Evolutionary conservation across 2,113 vertebrate species (phyloP), one percentile per base, ranked within the genome.

Genomic region (Arvicanthis niloticus): DNA sequence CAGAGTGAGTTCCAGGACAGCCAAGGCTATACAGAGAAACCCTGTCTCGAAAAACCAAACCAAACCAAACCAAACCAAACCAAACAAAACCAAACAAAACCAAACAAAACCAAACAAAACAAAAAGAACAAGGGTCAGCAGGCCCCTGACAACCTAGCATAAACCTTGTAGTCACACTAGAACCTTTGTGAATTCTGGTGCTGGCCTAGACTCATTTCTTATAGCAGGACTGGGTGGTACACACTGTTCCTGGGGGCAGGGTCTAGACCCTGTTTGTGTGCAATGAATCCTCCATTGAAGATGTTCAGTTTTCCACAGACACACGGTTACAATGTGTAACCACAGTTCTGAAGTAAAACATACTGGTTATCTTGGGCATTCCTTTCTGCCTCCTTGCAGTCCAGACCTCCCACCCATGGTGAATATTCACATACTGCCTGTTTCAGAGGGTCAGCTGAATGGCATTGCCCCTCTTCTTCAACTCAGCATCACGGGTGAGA

Each of bases 331-430:
- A 21, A 60, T 40, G 53, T 10, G 24, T 9, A 40, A 12, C 53
- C 65, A 12, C 40, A 1, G 2, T 42, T 8, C 4, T 5, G 3
- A 16, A 13, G 29, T 0, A 11, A 3, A 37, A 31, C 10, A 1
- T 4, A 7, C 22, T 76, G 0, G 1, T 31, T 13, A 1, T 15
- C 58, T n/a, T n/a, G 19, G 26, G 17, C 7, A 22, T 45, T 7
- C 42, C 45, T 7, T 65, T 0, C 0, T 0, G 9, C 11, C n/a
- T 24, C n/a, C 1, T 15, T 7, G 22, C 48, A 22, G 68, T 37
- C 7, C 22, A 13, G 7, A 21, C 45, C 29, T 37, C 56, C 40
- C 2, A 29, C 34, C 37, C 19, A 7, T 56, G 68, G 26, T 31
- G 0, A 67, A 11, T 24, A 8, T 9, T n/a, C n/a, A 40, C 5